phyloP scores from a whole-genome alignment of 2,797 vertebrate species.

The Psittacula echo region DNA sequence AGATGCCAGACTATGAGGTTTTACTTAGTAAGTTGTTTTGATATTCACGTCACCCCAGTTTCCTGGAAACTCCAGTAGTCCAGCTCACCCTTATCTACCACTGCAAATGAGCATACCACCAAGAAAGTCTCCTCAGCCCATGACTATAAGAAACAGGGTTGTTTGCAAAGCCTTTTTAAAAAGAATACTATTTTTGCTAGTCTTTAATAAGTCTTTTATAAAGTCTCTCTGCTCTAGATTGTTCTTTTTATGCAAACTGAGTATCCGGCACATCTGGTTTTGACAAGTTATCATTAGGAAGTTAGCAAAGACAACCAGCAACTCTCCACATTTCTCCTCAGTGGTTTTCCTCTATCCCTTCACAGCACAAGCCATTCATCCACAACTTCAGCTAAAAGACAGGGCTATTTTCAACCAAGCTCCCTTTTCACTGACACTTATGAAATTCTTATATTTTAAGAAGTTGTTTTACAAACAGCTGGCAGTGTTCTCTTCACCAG shows the following conservation, averaged over 20 bases:
- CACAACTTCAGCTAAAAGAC: neutral
- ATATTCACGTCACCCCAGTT: neutral
- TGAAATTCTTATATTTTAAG: neutral
- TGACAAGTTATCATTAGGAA: neutral
- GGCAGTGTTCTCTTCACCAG: neutral
- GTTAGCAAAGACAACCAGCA: neutral
- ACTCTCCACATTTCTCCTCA: neutral
- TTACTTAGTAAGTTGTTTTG: neutral
- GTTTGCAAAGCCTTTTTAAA: neutral
- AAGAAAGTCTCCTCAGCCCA: neutral
- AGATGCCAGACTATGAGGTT: neutral
- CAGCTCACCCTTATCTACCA: neutral
- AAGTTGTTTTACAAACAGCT: neutral
- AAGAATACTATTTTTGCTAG: neutral
- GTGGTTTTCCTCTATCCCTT: neutral
- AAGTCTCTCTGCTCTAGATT: neutral
- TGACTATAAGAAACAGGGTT: accelerated
- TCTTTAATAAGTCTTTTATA: neutral
- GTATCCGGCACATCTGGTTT: neutral
- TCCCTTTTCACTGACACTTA: neutral
- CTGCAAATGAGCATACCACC: neutral
- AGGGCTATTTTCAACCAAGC: neutral
- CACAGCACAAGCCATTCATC: neutral
- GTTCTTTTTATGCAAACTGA: neutral
- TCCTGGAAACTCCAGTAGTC: neutral